Evolutionary conservation across 2,113 vertebrate species (phyloP), one percentile per base, ranked within the genome.

Genomic region (Cyanoramphus novaezelandiae): DNA sequence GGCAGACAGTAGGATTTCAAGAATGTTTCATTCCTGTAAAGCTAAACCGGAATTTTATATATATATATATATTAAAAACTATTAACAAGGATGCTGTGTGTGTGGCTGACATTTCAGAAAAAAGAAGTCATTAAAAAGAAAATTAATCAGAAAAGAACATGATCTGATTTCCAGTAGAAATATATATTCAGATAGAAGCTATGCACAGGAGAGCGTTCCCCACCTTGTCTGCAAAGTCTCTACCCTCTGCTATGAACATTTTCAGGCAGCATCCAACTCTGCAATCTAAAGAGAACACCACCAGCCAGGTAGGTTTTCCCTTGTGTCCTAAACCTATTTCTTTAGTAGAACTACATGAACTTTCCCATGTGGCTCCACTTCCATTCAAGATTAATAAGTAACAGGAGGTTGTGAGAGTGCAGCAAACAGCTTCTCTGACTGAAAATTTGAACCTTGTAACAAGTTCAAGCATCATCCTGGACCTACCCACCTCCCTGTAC

Each of bases 401-500:
- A 33, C 2, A 2, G 10, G 29, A 78, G 12, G 39, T 46, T 27
- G 28, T 1, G 1, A 0, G 2, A 46, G 24, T 5, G 7, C 41
- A 37, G 16, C 29, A 46, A 76, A 52, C 24, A 41, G 59, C 21
- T 49, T 41, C 8, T 47, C 35, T 0, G 0, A 18, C 25, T 28
- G 44, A 33, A 63, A 10, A 6, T 72, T 16, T 62, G 60, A 43
- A 43, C 44, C 43, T 65, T 33, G 28, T 60, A 47, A 20, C 33
- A 72, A 28, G 46, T 35, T 83, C 31, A 53, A 21, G 28, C 31
- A 15, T 50, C 31, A 5, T 57, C 31, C 41, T 31, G 31, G 33
- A 52, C 49, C 44, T 43, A 35, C 15, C 15, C 24, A 19, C 6
- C 27, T 57, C 33, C 41, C 28, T 13, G 9, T 12, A 31, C n/a